Evolutionary conservation across 2,113 vertebrate genomes (phyloP).

Genomic region (Butastur rufipennis): DNA sequence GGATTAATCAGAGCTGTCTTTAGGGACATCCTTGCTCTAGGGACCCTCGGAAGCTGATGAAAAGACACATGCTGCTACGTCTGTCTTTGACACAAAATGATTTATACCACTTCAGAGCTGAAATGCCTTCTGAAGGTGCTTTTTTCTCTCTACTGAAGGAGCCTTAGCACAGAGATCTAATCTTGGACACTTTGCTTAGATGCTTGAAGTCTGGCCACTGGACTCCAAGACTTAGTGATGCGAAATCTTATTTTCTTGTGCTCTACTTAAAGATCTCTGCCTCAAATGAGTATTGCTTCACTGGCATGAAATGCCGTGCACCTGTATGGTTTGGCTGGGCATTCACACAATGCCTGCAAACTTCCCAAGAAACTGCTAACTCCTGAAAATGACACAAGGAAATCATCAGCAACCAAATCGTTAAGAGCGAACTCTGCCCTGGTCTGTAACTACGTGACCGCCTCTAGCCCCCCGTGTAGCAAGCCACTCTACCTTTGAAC

Average conservation of each 20-base stretch:
- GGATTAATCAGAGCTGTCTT: neutral
- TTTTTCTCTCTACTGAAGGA: neutral
- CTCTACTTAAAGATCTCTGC: neutral
- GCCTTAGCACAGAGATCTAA: neutral
- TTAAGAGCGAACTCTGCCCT: neutral
- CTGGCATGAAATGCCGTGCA: neutral
- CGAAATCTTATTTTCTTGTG: neutral
- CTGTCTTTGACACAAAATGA: neutral
- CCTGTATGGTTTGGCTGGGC: neutral
- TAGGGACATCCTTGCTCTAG: neutral
- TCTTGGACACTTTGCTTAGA: neutral
- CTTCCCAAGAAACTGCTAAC: neutral
- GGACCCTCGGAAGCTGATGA: neutral
- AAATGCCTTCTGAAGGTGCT: neutral
- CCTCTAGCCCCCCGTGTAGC: fast-evolving
- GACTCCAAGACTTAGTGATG: neutral
- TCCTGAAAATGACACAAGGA: neutral
- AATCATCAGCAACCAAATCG: neutral
- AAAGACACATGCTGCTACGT: neutral
- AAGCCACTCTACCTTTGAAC: conserved; percentile 86
- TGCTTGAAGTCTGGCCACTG: neutral
- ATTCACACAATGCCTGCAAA: neutral
- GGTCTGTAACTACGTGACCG: neutral
- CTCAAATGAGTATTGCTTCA: neutral
- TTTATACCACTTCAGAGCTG: neutral